A percentile compares a stretch with the other conserved stretches of the same genome.
phyloP scores from a whole-genome alignment of 2,113 vertebrate genomes.

The Brachypodius melanocephalos region DNA sequence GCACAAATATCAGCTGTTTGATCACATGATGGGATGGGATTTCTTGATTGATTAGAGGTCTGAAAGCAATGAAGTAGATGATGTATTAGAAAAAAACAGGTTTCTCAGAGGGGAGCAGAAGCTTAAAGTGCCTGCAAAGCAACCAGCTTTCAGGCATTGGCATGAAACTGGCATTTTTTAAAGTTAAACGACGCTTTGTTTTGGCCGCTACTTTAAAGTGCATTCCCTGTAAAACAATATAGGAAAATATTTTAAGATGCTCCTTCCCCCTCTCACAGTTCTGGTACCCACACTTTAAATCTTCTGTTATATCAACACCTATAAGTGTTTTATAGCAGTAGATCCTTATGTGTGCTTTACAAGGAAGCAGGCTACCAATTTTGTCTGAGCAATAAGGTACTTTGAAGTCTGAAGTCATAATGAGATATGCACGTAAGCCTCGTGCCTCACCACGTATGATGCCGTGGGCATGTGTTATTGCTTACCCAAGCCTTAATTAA shows the following conservation, averaged over 20 bases:
- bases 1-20: neutral
- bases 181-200: neutral
- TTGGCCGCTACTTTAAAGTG: neutral
- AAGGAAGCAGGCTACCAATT: constrained; percentile 47
- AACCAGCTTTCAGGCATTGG: neutral
- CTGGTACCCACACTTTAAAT: neutral
- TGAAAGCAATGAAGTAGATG: neutral
- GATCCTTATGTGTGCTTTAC: constrained; percentile 13
- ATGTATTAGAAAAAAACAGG: neutral
- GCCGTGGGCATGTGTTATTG: constrained; percentile 48
- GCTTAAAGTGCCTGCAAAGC: neutral
- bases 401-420: constrained; percentile 57
- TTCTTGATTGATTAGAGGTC: neutral
- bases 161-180: neutral
- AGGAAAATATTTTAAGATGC: neutral
- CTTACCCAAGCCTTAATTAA: constrained; percentile 38
- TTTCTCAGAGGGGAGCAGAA: neutral
- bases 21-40: neutral
- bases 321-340: neutral
- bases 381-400: constrained; percentile 61
- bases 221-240: neutral
- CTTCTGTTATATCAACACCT: neutral
- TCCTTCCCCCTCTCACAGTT: neutral
- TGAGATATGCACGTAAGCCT: constrained; percentile 43
- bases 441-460: constrained; percentile 56